These are phyloP conservation scores for Amiota communis DNA, from an alignment of 2,888 invertebrate genomes.

Conservation along the genomic window DNA sequence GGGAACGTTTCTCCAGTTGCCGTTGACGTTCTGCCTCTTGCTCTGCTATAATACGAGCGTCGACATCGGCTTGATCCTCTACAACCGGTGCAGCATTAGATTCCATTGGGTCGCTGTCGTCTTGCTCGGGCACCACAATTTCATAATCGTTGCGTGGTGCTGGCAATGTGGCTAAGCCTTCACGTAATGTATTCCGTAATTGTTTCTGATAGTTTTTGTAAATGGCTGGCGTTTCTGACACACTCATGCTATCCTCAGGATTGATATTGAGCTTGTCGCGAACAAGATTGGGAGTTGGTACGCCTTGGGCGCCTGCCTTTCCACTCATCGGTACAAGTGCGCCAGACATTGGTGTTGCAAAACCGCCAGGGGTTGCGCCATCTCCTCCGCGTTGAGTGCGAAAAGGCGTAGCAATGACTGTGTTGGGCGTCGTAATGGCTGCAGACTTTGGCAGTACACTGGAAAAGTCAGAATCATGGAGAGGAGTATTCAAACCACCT, in stretches of 20 bases:
- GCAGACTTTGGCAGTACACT: conserved; percentile 85
- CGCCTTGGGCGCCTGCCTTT: conserved; percentile 49
- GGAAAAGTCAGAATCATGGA: conserved; percentile 91
- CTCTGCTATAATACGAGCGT: conserved; percentile 81
- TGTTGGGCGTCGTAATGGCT: conserved; percentile 88
- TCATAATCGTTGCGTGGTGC: conserved; percentile 97
- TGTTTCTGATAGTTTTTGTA: conserved; percentile 81
- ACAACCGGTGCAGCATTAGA: conserved; percentile 74
- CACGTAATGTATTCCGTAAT: conserved; percentile 83
- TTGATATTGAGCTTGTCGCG: conserved; percentile 97
- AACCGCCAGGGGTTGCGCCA: conserved; percentile 78
- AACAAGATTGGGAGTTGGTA: conserved; percentile 81
- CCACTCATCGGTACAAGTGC: conserved; percentile 73
- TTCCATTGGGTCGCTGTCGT: conserved; percentile 74
- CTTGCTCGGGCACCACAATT: conserved; percentile 94
- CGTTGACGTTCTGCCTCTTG: conserved; percentile 78
- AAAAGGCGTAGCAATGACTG: conserved; percentile 90
- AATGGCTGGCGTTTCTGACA: conserved; percentile 81
- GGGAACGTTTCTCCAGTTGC: conserved; percentile 82
- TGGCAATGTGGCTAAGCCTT: conserved; percentile 87
- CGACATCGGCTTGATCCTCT: conserved; percentile 91
- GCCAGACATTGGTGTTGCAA: conserved; percentile 75
- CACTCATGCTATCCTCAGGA: conserved; percentile 84
- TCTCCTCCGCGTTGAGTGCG: conserved; percentile 82
- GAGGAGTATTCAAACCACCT: conserved; percentile 94